Evolutionary conservation across 2,888 invertebrate species (phyloP), one percentile per base, ranked within the genome.

Genomic region (Acronicta leporina): DNA sequence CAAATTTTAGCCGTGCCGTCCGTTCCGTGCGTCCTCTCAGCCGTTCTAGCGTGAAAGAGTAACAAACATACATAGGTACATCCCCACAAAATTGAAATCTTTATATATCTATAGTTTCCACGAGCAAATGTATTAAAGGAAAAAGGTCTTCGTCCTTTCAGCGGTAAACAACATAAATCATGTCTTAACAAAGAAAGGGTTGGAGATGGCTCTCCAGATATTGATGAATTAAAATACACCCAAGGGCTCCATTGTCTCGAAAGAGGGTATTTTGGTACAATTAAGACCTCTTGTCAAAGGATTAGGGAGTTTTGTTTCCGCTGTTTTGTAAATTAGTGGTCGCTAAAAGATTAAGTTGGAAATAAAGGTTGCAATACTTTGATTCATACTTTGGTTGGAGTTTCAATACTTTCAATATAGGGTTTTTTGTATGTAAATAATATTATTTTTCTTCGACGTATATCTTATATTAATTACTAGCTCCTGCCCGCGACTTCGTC

Each of bases 151-250:
- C 27, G 30, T 16, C 20, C 11, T 16, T 63, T 16, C 20, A 6
- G 16, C 38, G n/a, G 55, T 56, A 59, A 56, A 56, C 60, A 70
- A 61, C 50, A 75, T 73, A 64, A 68, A 76, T 69, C 76, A 76
- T 71, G 42, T 48, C 20, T 15, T 25, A 56, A 63, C 68, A 74
- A 68, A 46, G 58, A 14, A 33, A 47, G 44, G 61, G 50, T 50
- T 50, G 56, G 43, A 41, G 54, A 53, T 40, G 46, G 41, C 45
- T 13, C 42, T 45, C 14, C 14, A 48, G 60, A 65, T 63, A 73
- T 69, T 73, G 73, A 66, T 66, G 52, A 61, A 48, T 59, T 40
- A 44, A 43, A 68, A 60, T 49, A 40, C 55, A 58, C 10, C 42
- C 13, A 38, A 58, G 56, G 25, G 41, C 33, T 49, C 45, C 9